Evolutionary conservation across 2,888 invertebrate species (phyloP).

Genomic region (Panzeria rudis): DNA sequence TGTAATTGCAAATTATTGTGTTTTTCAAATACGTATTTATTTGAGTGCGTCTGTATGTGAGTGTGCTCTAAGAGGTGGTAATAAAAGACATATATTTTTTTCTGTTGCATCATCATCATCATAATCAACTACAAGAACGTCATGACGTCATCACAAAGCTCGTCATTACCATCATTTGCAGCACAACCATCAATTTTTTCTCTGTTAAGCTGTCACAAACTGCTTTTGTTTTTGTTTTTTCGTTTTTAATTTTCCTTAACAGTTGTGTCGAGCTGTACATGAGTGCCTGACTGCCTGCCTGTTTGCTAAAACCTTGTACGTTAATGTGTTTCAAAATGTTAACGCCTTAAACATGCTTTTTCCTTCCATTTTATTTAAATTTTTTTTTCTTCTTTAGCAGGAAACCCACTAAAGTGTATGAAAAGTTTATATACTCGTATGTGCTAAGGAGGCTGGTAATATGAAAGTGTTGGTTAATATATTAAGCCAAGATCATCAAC

Average conservation of each 20-base stretch:
- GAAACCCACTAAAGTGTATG: conserved; percentile 38
- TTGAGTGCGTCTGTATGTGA: not conserved
- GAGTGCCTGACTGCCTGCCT: conserved; percentile 32
- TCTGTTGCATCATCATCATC: conserved; percentile 29
- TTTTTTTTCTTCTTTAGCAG: conserved; percentile 26
- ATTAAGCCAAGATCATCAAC: conserved; percentile 16
- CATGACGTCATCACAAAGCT: conserved; percentile 10
- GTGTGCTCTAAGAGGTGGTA: conserved; percentile 40
- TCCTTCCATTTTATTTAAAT: conserved; percentile 11
- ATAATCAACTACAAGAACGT: conserved; percentile 17
- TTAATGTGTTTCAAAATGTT: conserved; percentile 57
- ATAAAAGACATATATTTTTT: conserved; percentile 23
- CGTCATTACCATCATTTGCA: conserved; percentile 45
- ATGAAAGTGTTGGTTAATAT: conserved; percentile 3
- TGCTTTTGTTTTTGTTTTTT: not conserved
- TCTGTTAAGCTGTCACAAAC: conserved; percentile 65
- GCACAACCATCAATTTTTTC: conserved; percentile 41
- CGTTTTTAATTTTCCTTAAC: conserved; percentile 7
- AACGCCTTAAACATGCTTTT: conserved; percentile 62
- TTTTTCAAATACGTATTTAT: not conserved
- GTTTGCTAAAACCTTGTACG: conserved; percentile 52
- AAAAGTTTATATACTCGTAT: not conserved
- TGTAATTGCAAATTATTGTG: conserved; percentile 38
- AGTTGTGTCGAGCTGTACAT: conserved; percentile 31
- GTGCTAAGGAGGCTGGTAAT: not conserved